Conservation (phyloP, 2,888 invertebrate genomes). For the Lasioglossum lativentre region DNA sequence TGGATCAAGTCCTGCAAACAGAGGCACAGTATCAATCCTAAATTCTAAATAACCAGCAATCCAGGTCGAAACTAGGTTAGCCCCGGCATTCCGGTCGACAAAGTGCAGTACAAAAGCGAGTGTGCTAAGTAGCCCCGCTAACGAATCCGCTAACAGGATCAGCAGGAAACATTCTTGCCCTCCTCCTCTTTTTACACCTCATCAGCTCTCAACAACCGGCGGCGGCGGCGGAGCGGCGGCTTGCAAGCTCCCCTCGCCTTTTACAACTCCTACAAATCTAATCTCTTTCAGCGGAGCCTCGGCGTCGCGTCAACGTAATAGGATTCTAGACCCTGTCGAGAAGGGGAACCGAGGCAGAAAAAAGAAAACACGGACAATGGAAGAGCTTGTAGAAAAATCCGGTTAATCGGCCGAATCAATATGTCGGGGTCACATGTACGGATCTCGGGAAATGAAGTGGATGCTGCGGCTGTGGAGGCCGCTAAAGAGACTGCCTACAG, state of each 20-base stretch:
- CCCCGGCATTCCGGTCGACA: background rate
- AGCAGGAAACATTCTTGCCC: background rate
- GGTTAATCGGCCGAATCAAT: background rate
- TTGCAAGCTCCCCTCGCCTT: constrained; percentile 1
- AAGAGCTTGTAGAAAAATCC: background rate
- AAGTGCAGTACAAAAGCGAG: background rate
- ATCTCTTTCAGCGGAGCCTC: background rate
- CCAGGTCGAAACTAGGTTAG: background rate
- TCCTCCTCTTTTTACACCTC: background rate
- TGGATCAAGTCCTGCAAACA: background rate
- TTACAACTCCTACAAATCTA: constrained; percentile 19
- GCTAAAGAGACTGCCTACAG: too few relatives aligned
- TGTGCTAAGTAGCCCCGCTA: background rate
- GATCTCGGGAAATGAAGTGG: too few relatives aligned
- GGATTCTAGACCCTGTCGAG: background rate
- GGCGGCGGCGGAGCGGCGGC: background rate
- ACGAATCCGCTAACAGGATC: background rate
- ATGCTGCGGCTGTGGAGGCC: too few relatives aligned
- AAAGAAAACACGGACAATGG: background rate
- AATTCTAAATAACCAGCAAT: background rate
- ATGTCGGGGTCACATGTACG: too few relatives aligned
- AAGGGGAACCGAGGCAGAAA: background rate
- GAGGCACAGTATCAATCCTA: background rate
- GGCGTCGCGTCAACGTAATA: background rate
- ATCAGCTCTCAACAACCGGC: background rate